Evolutionary conservation across 2,888 invertebrate genomes (phyloP), one percentile per base, ranked within the genome.

Genomic region (Carcina quercana): DNA sequence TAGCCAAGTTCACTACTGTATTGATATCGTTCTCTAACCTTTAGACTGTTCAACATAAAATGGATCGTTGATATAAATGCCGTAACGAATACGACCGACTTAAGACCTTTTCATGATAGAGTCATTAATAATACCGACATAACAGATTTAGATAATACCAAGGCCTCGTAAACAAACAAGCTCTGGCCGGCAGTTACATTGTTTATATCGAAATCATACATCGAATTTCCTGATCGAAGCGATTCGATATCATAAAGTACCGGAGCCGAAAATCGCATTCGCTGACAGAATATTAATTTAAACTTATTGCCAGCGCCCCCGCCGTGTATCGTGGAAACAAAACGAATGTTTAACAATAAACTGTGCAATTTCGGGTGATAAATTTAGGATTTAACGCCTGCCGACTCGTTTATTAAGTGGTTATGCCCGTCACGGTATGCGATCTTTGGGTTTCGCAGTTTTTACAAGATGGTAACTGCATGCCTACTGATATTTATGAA

Each of bases 271-370:
- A 73, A 62, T 63, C 65, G 63, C 50, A 63, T 67, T 55, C 63
- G 71, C 62, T 61, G 73, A 76, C 75, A 73, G 74, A 72, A 73
- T 78, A 79, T 78, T 78, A 80, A 79, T 79, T 75, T 70, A 57
- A 67, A 59, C 58, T 64, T 68, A 69, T 67, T 53, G 51, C 53
- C 41, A 35, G 39, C 51, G 53, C 64, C 71, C 70, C 69, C 72
- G 65, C 59, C 53, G 67, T 38, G 59, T 42, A 48, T 57, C 43
- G 64, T 58, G 61, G 60, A 62, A 72, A 72, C 68, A 59, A 60
- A 65, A 63, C 57, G 53, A 59, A 64, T 66, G 47, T 43, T 50
- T 54, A 61, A 65, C 65, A 67, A 72, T 72, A 70, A 73, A 72
- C 51, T 55, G 57, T 57, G 54, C 48, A 53, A 60, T 73, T 72